Conservation (phyloP, 2,888 invertebrate genomes). For the Tortricodes alternella region DNA sequence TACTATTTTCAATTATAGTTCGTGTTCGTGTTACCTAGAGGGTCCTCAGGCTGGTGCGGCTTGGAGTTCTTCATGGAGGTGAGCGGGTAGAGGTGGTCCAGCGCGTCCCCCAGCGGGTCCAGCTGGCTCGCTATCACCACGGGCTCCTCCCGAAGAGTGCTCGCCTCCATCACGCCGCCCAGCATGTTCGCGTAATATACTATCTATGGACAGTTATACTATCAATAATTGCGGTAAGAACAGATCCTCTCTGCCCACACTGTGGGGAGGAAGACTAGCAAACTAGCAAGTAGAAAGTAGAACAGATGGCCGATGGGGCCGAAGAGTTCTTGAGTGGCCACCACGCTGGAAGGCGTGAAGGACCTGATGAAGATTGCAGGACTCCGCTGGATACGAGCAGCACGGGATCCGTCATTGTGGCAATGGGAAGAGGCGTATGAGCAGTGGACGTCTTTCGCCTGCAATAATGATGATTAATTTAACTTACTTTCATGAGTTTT, state of each 20-base stretch:
- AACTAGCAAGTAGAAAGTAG: too few relatives aligned
- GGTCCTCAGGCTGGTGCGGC: conserved; percentile 78
- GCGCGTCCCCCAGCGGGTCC: conserved; percentile 77
- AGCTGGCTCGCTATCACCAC: conserved; percentile 67
- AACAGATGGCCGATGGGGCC: too few relatives aligned
- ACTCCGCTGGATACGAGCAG: too few relatives aligned
- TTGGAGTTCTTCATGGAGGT: conserved; percentile 67
- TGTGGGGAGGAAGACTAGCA: too few relatives aligned
- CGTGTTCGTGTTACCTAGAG: conserved; percentile 74
- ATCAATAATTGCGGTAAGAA: background rate
- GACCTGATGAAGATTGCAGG: too few relatives aligned
- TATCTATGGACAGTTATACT: conserved; percentile 74
- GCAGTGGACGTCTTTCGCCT: too few relatives aligned
- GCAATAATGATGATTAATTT: background rate
- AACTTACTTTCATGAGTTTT: conserved; percentile 90
- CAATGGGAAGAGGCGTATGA: too few relatives aligned
- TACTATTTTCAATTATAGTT: too few relatives aligned
- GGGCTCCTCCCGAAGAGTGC: conserved; percentile 83
- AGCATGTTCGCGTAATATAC: conserved; percentile 94
- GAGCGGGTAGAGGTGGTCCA: conserved; percentile 66
- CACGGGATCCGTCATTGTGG: too few relatives aligned
- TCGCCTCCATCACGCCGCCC: conserved; percentile 89
- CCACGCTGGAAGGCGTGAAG: too few relatives aligned
- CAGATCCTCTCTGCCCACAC: too few relatives aligned
- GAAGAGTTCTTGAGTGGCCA: too few relatives aligned